These are phyloP conservation scores for Illadopsis cleaveri DNA, from an alignment of 2,113 vertebrate species.

Conservation along the genomic window DNA sequence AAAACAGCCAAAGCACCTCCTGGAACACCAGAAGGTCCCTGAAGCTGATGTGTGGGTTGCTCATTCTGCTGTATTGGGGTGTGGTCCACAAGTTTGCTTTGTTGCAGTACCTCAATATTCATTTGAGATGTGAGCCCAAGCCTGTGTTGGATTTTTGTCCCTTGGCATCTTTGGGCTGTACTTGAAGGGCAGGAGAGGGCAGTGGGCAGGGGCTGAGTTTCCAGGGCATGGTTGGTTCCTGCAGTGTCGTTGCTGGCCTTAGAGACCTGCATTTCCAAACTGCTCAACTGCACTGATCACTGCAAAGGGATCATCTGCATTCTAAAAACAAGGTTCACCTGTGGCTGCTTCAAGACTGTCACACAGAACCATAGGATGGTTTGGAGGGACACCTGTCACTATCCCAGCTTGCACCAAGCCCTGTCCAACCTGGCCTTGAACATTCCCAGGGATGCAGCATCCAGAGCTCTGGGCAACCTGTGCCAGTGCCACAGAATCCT, in stretches of 20 bases:
- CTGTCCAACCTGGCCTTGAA: too few species aligned
- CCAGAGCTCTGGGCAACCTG: too few species aligned
- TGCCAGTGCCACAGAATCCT: neutral
- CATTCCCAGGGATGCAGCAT: neutral
- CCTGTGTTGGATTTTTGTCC: neutral
- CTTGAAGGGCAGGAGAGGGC: neutral
- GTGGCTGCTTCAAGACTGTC: neutral
- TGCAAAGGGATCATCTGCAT: neutral
- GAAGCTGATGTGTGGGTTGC: neutral
- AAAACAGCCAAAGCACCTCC: neutral
- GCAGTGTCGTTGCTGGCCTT: neutral
- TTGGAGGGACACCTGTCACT: neutral
- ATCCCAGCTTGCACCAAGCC: neutral
- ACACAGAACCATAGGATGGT: rapidly evolving
- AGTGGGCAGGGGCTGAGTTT: rapidly evolving
- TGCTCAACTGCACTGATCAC: neutral
- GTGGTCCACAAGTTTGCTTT: neutral
- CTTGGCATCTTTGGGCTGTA: neutral
- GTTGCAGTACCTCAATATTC: neutral
- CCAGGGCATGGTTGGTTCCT: neutral
- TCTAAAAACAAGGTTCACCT: neutral
- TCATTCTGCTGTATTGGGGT: neutral
- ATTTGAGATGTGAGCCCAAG: neutral
- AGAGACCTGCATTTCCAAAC: neutral
- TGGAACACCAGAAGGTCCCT: neutral